phyloP scores from a whole-genome alignment of 1,140 invertebrate species.

The Mesaphorura yosii region DNA sequence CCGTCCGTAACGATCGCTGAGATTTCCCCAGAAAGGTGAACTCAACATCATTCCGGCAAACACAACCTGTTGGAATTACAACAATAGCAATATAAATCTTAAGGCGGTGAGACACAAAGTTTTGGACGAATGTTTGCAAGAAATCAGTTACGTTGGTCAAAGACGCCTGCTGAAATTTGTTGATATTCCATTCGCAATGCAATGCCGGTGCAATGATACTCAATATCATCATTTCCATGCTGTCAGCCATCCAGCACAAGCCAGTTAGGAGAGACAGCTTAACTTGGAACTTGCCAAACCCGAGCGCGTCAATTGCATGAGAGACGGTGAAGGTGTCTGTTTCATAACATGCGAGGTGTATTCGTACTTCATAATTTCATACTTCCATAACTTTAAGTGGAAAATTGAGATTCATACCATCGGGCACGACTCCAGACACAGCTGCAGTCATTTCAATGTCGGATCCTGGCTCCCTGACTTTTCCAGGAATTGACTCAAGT shows the following conservation, averaged over 20 bases:
- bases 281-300: conserved; percentile 92
- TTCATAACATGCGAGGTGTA: neutral
- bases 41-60: conserved; percentile 95
- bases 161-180: conserved; percentile 61
- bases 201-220: conserved; percentile 83
- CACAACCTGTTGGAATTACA: conserved; percentile 53
- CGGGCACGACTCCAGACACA: conserved; percentile 32
- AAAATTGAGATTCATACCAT: conserved; percentile 21
- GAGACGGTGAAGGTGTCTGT: conserved; percentile 86
- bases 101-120: neutral
- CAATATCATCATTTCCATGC: conserved; percentile 96
- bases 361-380: neutral
- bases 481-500: neutral
- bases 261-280: conserved; percentile 75
- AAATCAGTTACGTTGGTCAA: conserved; percentile 52
- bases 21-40: conserved; percentile 87
- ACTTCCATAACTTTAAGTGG: neutral
- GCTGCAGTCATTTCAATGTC: conserved; percentile 33
- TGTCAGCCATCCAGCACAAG: conserved; percentile 91
- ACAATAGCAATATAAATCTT: neutral
- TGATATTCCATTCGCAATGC: conserved; percentile 86
- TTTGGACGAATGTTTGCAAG: neutral
- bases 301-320: conserved; percentile 87
- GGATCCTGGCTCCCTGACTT: conserved; percentile 24
- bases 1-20: conserved; percentile 87